Percentiles rank a stretch among this genome's conserved stretches.
Conservation (phyloP, 2,113 vertebrate genomes). For the Nothocercus nigrocapillus region DNA sequence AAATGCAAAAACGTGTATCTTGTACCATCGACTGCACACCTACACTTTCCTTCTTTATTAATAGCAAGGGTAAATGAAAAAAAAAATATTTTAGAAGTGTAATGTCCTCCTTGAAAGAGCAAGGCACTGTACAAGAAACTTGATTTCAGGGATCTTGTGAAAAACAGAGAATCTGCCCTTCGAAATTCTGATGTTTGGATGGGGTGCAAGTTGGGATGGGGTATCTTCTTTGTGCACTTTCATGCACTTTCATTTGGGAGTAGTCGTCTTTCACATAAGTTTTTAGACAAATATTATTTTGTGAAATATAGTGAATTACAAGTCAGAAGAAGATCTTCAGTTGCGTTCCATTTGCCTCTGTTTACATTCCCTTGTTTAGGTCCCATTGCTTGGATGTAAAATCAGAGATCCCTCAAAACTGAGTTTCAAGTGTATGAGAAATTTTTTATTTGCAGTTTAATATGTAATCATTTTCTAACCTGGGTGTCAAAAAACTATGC, state of each 20-base stretch:
- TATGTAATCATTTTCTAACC: fast-evolving
- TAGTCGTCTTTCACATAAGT: not conserved
- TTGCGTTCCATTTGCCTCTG: not conserved
- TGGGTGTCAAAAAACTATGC: not conserved
- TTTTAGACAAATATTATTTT: not conserved
- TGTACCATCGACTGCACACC: not conserved
- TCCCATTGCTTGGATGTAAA: not conserved
- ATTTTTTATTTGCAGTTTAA: not conserved
- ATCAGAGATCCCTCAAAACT: not conserved
- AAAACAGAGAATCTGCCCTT: not conserved
- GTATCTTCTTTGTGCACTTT: not conserved
- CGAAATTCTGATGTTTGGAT: not conserved
- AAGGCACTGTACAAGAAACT: not conserved
- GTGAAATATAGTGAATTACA: not conserved
- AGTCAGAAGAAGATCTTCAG: not conserved
- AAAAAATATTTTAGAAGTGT: not conserved
- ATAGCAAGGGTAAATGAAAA: not conserved
- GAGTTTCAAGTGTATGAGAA: not conserved
- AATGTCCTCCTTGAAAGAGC: not conserved
- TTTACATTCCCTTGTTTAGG: not conserved
- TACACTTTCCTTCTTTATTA: not conserved
- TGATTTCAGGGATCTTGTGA: not conserved
- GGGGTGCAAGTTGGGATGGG: fast-evolving
- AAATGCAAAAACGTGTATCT: not conserved
- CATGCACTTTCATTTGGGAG: not conserved